phyloP scores from a whole-genome alignment of 2,797 vertebrate genomes.

The Cyprinella venusta region DNA sequence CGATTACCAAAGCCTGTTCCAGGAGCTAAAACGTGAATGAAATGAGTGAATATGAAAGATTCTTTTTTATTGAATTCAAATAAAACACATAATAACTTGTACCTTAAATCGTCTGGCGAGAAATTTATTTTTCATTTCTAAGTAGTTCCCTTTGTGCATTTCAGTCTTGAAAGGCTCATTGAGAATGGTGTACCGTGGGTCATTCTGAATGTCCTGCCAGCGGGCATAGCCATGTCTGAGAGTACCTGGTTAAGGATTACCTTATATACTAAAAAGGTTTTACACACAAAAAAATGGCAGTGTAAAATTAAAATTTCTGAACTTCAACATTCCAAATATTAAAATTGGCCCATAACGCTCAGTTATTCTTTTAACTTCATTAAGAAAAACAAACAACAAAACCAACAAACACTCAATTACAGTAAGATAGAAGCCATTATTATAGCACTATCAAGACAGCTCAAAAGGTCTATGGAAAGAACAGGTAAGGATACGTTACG shows the following conservation, averaged over 20 bases:
- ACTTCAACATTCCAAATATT: neutral
- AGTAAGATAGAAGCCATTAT: neutral
- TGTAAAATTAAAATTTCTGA: too few relatives aligned
- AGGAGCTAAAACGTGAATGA: slow-evolving; percentile 78
- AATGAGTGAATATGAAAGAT: neutral
- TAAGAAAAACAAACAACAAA: neutral
- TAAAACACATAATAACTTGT: neutral
- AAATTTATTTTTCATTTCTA: slow-evolving; percentile 99
- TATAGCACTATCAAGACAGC: neutral
- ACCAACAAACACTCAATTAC: neutral
- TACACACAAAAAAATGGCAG: neutral
- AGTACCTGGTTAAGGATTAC: slow-evolving; percentile 74
- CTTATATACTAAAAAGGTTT: slow-evolving; percentile 47
- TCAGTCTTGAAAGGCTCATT: slow-evolving; percentile 98
- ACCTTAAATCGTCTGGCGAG: slow-evolving; percentile 95
- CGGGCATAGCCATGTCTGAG: slow-evolving; percentile 94
- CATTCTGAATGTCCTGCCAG: slow-evolving; percentile 99
- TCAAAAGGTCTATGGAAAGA: neutral
- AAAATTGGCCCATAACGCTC: neutral
- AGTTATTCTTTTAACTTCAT: neutral
- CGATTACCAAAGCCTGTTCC: slow-evolving; percentile 97
- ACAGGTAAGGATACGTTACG: slow-evolving; percentile 90
- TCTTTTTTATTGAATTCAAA: neutral
- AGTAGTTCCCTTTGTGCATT: slow-evolving; percentile 96
- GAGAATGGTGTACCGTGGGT: slow-evolving; percentile 91